These are phyloP conservation scores for Acronicta leporina DNA, from an alignment of 2,888 invertebrate species.

Conservation along the genomic window DNA sequence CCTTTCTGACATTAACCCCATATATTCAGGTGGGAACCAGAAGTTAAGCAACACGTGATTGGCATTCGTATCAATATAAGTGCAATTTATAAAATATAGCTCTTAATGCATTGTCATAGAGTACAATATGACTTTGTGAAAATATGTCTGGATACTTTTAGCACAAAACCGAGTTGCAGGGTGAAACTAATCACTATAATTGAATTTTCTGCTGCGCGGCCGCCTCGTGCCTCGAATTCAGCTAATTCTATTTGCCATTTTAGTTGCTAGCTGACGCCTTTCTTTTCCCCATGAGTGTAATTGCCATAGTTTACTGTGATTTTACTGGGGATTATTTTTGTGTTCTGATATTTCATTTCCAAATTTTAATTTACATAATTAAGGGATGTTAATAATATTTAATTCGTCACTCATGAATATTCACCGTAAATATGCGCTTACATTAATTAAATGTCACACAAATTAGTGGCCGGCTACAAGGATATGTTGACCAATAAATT, in stretches of 20 bases:
- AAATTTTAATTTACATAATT: conserved; percentile 42
- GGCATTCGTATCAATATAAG: conserved; percentile 61
- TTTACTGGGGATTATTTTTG: conserved; percentile 46
- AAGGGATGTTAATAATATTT: conserved; percentile 31
- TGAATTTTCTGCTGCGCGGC: conserved; percentile 81
- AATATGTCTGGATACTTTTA: conserved; percentile 65
- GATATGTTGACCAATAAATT: conserved; percentile 39
- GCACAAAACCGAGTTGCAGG: conserved; percentile 75
- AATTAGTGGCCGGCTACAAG: conserved; percentile 35
- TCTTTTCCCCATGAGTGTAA: conserved; percentile 72
- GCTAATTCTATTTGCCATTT: conserved; percentile 78
- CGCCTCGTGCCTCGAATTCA: conserved; percentile 79
- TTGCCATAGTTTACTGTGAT: conserved; percentile 61
- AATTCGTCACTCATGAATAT: conserved; percentile 42
- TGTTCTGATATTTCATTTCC: conserved; percentile 11
- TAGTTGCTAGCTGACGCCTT: conserved; percentile 74
- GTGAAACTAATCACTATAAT: conserved; percentile 84
- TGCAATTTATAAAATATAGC: conserved; percentile 28
- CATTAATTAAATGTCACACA: conserved; percentile 45
- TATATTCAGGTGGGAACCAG: conserved; percentile 66
- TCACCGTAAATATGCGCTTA: conserved; percentile 37
- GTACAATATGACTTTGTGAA: conserved; percentile 54
- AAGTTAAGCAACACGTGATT: conserved; percentile 73
- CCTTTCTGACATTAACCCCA: conserved; percentile 62
- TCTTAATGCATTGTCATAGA: conserved; percentile 50